Base-by-base conservation (phyloP, 2,888 invertebrate genomes). In the Chymomyza caudatula region DNA sequence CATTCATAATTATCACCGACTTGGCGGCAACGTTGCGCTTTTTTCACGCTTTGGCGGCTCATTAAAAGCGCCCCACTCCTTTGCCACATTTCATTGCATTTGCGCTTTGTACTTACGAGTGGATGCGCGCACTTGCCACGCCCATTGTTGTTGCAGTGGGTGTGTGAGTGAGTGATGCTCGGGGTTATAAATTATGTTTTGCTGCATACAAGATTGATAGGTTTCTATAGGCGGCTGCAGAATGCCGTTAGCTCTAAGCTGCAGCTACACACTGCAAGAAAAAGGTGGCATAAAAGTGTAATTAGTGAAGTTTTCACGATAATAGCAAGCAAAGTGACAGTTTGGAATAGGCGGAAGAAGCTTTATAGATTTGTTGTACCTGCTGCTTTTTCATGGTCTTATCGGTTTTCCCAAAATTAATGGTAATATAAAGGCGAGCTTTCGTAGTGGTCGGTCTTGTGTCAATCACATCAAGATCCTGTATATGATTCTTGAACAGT, bases 31-130 rank as follows among this genome's bases (percentile, higher is more conserved):
- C 71, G 83, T 73, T 79, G 85, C 83, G 83, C 80, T 83, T 85
- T 51, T 79, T 81, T 81, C 80, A 81, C 85, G 80, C 80, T 83
- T 81, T 80, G 80, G 85, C 80, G 80, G 80, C 80, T 81, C 80
- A 81, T 81, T 81, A 81, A 81, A 81, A 81, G 66, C 68, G 66
- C 53, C 65, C 17, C 44, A 47, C 44, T 47, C 44, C 44, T 37
- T 37, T 37, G 44, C 44, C 44, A 57, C 13, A 52, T 15, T 51
- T 44, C 42, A 13, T 17, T 51, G 51, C 51, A 51, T 20, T 17
- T 20, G 4, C 49, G n/a, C 23, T 52, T 13, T 43, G n/a, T 43
- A 47, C 44, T 43, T 13, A n/a, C 15, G 17, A 11, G 11, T 37
- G 11, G 29, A 37, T 37, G 29, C 29, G 44, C 15, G 63, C 65